A percentile compares a stretch with the other conserved stretches of the same genome.
phyloP scores from a whole-genome alignment of 2,888 invertebrate species.

The Euplagia quadripunctaria region DNA sequence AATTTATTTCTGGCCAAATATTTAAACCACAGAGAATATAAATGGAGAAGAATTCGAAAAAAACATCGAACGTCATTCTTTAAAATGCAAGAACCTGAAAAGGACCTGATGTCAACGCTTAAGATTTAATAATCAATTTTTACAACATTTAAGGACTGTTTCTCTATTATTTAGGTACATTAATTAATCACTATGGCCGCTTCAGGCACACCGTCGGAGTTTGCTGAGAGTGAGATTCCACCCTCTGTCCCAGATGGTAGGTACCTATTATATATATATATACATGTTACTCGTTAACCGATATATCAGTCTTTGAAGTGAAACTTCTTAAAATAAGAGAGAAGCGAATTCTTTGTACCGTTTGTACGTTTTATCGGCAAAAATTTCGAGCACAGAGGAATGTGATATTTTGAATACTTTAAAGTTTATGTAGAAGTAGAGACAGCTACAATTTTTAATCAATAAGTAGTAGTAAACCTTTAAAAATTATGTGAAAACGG shows the following conservation, averaged over 20 bases:
- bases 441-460: no score
- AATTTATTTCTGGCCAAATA: constrained; percentile 21
- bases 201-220: constrained; percentile 53
- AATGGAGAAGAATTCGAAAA: neutral
- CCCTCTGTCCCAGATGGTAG: constrained; percentile 56
- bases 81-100: constrained; percentile 64
- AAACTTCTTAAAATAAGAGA: no score
- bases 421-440: no score
- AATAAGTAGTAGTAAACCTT: no score
- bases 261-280: neutral
- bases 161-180: constrained; percentile 45
- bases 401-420: no score
- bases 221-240: constrained; percentile 56
- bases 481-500: no score
- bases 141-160: constrained; percentile 65
- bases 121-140: constrained; percentile 29
- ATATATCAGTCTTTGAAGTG: no score
- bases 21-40: constrained; percentile 4
- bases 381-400: no score
- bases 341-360: no score
- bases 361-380: no score
- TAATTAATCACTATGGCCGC: constrained; percentile 59
- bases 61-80: constrained; percentile 58
- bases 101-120: constrained; percentile 28
- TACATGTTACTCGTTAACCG: neutral